Conservation (phyloP, 2,113 vertebrate genomes). For the Rallus limicola region DNA sequence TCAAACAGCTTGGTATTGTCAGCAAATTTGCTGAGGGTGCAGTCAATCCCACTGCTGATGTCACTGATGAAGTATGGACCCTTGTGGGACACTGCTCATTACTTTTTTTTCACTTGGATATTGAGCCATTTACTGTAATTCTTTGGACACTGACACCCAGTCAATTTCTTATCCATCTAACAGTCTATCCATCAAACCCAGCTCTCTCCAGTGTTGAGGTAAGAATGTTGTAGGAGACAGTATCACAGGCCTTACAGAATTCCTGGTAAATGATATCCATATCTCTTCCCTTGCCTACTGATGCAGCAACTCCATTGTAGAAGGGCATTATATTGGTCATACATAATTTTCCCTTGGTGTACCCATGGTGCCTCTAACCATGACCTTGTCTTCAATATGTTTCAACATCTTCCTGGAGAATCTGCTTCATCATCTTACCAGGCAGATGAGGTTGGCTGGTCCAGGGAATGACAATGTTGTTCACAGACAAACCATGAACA, state of each 20-base stretch:
- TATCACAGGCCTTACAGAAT: background rate
- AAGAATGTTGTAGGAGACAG: background rate
- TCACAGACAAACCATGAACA: background rate
- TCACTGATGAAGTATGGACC: background rate
- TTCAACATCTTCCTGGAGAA: background rate
- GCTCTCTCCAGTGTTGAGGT: background rate
- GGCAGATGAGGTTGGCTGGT: background rate
- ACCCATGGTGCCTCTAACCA: background rate
- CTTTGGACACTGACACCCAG: background rate
- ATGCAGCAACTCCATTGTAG: background rate
- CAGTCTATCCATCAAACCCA: background rate
- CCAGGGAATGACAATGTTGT: background rate
- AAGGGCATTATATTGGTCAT: background rate
- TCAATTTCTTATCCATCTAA: background rate
- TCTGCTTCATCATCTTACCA: background rate
- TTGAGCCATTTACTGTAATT: background rate
- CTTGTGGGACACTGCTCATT: accelerated
- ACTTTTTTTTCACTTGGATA: background rate
- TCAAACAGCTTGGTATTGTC: background rate
- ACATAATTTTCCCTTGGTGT: background rate
- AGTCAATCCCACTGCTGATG: background rate
- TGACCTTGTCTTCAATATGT: background rate
- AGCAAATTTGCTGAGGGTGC: background rate
- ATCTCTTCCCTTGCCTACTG: background rate
- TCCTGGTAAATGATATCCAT: background rate